Evolutionary conservation across 2,113 vertebrate genomes (phyloP), one percentile per base, ranked within the genome.

Genomic region (Cyanistes caeruleus): DNA sequence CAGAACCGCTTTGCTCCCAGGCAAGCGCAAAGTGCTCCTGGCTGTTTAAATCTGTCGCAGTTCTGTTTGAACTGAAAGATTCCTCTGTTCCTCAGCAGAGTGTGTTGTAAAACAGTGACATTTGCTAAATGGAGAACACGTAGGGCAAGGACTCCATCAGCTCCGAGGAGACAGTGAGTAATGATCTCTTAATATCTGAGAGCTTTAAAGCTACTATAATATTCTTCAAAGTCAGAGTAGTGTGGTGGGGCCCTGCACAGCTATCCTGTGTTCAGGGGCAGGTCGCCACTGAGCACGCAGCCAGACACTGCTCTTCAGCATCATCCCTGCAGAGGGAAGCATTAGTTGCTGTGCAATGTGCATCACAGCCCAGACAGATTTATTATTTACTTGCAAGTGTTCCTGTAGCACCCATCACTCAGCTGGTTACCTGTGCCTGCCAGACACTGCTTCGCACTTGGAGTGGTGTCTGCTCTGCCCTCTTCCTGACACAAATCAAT

Each of bases 61-160:
- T 70, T 89, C 76, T 76, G 55, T 86, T 78, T 90, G 72, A 67
- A 67, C 69, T 33, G 90, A 87, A 96, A 81, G 90, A 93, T 90
- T 94, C 86, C 79, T 77, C 95, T 87, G 88, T 84, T 94, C 69
- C 65, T 90, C 3, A 0, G 64, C 5, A 0, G 73, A 86, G 65
- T 19, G 73, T 82, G 86, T 89, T 96, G 96, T 95, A 96, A 96
- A 96, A 94, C 90, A 79, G 83, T 96, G 96, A 95, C 92, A 92
- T 96, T 97, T 97, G 92, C 96, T 95, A 96, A 97, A 94, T 87
- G 92, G 93, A 90, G 95, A 97, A 95, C 95, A 95, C 37, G 0
- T 33, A 96, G 93, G 92, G 95, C 95, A 95, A 94, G 86, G 93
- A 78, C 96, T 97, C 80, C 92, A 89, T 96, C 96, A 93, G 83